Conservation (phyloP, 1,140 invertebrate species). For the Drosophila murphyi region DNA sequence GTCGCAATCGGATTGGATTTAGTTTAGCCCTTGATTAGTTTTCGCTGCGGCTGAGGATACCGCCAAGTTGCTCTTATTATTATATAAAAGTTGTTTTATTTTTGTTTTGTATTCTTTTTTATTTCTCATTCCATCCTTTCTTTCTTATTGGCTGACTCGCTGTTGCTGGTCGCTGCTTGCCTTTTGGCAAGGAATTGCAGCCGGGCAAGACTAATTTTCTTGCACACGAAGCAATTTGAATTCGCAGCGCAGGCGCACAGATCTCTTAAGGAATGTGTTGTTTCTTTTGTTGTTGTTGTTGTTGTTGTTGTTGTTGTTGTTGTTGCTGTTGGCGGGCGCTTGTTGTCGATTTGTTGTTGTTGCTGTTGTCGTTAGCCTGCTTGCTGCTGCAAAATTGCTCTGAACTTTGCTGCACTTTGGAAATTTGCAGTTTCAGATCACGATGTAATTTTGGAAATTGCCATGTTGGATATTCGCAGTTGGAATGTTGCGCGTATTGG, state of each 20-base stretch:
- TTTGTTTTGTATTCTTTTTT: neutral
- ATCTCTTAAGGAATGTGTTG: conserved; percentile 69
- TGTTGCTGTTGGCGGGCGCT: conserved; percentile 56
- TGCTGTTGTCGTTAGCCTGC: conserved; percentile 9
- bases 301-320: conserved; percentile 13
- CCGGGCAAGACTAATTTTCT: conserved; percentile 83
- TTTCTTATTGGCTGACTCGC: conserved; percentile 52
- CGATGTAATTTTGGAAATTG: conserved; percentile 84
- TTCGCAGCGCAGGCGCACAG: conserved; percentile 63
- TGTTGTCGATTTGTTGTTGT: conserved; percentile 67
- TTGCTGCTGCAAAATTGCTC: conserved; percentile 75
- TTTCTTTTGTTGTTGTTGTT: conserved; percentile 46
- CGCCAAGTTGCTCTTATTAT: conserved; percentile 78
- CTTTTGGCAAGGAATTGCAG: conserved; percentile 58
- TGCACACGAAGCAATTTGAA: conserved; percentile 84
- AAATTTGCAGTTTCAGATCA: conserved; percentile 83
- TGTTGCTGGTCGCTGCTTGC: conserved; percentile 29
- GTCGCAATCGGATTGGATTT: conserved; percentile 80
- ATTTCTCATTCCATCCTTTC: conserved; percentile 12
- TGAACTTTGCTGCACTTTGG: conserved; percentile 82
- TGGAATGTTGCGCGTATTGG: conserved; percentile 46
- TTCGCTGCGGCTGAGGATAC: conserved; percentile 68
- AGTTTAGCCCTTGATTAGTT: conserved; percentile 83
- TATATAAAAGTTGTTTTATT: conserved; percentile 69
- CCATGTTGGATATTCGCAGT: conserved; percentile 63